Evolutionary conservation across 2,113 vertebrate species (phyloP), one percentile per base, ranked within the genome.

Genomic region (Puma concolor): DNA sequence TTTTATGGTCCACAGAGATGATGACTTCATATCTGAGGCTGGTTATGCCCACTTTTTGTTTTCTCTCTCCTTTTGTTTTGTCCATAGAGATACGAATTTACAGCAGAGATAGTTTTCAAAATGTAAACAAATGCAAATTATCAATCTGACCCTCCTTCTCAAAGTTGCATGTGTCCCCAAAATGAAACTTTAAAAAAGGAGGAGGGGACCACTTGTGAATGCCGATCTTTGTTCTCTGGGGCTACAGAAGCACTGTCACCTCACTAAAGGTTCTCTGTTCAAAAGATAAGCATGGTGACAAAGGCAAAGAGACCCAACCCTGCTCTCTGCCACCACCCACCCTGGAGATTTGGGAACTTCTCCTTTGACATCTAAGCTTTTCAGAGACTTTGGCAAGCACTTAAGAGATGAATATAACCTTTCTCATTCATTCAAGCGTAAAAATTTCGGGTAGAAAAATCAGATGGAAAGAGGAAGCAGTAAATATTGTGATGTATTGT

Each of bases 121-220:
- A 88, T 52, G 3, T 29, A 97, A 93, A 84, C 31, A 72, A 81
- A 80, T 64, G 19, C 52, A 88, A 76, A 79, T 86, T 66, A 93
- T 29, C 72, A 82, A 85, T 44, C 33, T 54, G 50, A 33, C 69
- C 36, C 36, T 95, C 64, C 63, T 90, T 69, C 38, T 29, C 74
- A 64, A 88, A 83, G 60, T 9, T 29, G 52, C 23, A 79, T 27
- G 27, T 44, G 21, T 23, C n/a, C n/a, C 67, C 41, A 64, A 83
- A 76, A 69, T n/a, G 33, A 63, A 92, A 82, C 60, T 54, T 92
- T 5, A 31, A 60, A 96, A 72, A 81, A 64, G 15, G 5, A 92
- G 23, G 2, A 71, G 29, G 48, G n/a, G 10, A 36, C n/a, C 31
- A 83, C 64, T n/a, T 69, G 17, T 60, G 71, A 93, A 85, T n/a